Base-by-base conservation (phyloP, 1,140 invertebrate genomes). In the Scaptodrosophila lebanonensis region DNA sequence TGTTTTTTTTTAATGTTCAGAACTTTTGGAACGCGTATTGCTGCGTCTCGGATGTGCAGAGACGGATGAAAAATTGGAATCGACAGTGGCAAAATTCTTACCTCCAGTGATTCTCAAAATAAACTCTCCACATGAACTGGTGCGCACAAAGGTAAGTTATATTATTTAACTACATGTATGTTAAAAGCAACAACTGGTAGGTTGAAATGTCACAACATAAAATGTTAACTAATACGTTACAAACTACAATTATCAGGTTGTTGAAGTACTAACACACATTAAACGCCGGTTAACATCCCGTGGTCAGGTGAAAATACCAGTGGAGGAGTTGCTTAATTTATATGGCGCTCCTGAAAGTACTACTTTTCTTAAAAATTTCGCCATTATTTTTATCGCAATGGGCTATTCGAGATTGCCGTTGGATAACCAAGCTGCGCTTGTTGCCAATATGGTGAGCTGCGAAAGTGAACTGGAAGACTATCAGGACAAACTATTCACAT, bases 341-440 rank as follows among this genome's bases (percentile, higher is more conserved):
- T 97, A 97, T 88, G 91, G 94, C 9, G 73, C 69, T n/a, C 38
- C 64, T 17, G 53, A 66, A 3, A 84, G 68, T 36, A 87, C 54
- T 16, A 69, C 60, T 12, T 86, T 87, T 50, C 90, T 92, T 16
- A 88, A 97, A 93, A 98, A 98, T 88, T 97, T 98, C 85, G 93
- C 95, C 33, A 95, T 97, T 45, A 95, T 98, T 75, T 98, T 97
- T 82, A 94, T 98, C 33, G 96, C 95, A 87, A 91, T 97, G 91
- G 95, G 96, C 11, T 98, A 92, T 89, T 95, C 95, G 1, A 88
- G 96, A 57, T 88, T 97, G 59, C 89, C 92, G 22, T 87, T 91
- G 27, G 91, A 92, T 9, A 91, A 94, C 66, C 95, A 97, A 87
- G 89, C 92, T 2, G 91, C 92, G 71, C 86, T 97, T 38, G 89